A percentile compares a stretch with the other conserved stretches of the same genome.
Evolutionary conservation across 1,140 invertebrate species (phyloP).

Genomic region (Micrasema minimum): DNA sequence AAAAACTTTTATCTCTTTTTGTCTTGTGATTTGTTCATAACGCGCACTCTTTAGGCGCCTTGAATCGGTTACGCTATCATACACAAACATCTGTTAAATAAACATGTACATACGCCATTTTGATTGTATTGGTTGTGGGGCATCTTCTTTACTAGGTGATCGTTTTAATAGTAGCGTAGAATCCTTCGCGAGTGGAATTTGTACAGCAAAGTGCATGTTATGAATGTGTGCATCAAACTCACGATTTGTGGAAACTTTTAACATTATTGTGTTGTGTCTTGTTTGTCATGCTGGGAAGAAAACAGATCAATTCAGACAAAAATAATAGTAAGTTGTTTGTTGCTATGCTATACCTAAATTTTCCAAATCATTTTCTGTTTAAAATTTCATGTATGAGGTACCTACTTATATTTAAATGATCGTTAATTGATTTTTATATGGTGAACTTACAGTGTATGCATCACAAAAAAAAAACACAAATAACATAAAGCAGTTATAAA

Average conservation of each 20-base stretch:
- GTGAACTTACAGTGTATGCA: too few species aligned
- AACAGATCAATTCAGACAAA: conserved; percentile 3
- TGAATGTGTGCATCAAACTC: background rate
- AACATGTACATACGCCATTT: conserved; percentile 24
- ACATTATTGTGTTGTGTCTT: background rate
- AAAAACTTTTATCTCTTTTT: conserved; percentile 6
- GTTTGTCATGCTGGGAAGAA: conserved; percentile 27
- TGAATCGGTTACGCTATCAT: conserved; percentile 34
- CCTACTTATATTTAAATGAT: too few species aligned
- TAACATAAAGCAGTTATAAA: too few species aligned
- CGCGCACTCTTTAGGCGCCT: conserved; percentile 19
- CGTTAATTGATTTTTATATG: too few species aligned
- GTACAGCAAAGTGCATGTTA: background rate
- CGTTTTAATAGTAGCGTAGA: background rate
- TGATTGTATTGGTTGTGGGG: background rate
- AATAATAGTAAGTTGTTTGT: too few species aligned
- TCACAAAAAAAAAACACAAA: too few species aligned
- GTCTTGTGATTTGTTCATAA: conserved; percentile 25
- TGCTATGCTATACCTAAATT: too few species aligned
- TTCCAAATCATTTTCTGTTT: too few species aligned
- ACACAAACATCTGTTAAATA: conserved; percentile 36
- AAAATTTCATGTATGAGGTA: too few species aligned
- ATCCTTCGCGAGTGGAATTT: background rate
- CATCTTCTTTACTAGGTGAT: background rate
- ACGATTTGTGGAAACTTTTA: background rate